Conservation (phyloP, 2,888 invertebrate species). For the Amblyjoppa fuscipennis region DNA sequence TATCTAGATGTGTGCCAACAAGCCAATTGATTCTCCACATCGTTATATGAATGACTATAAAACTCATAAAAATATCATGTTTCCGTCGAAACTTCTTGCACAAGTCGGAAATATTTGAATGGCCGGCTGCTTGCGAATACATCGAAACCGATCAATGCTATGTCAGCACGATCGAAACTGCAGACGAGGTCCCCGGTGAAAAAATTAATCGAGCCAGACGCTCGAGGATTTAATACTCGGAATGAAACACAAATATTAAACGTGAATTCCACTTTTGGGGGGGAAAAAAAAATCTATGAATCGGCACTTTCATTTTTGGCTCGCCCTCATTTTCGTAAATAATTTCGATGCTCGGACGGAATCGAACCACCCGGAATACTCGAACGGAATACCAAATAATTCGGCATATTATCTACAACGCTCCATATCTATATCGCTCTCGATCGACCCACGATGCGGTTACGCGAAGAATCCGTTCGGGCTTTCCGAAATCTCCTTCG, state of each 20-base stretch:
- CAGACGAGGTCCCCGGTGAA: no score
- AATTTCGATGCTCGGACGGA: background rate
- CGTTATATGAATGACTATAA: no score
- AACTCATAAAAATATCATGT: no score
- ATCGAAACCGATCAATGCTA: no score
- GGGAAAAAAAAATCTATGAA: background rate
- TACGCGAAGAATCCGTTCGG: conserved; percentile 42
- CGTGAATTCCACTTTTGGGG: background rate
- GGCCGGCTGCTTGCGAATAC: no score
- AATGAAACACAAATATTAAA: background rate
- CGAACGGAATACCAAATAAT: conserved; percentile 27
- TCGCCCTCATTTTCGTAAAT: background rate
- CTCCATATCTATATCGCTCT: background rate
- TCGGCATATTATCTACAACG: background rate
- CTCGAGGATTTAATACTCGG: background rate
- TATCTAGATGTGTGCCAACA: no score
- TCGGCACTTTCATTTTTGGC: background rate
- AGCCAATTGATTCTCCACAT: no score
- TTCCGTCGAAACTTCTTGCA: no score
- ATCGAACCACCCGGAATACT: conserved; percentile 3
- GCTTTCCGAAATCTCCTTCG: conserved; percentile 20
- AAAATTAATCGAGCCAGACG: background rate
- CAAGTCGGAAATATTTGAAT: no score
- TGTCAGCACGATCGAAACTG: no score
- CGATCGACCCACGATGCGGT: conserved; percentile 2